phyloP scores from a whole-genome alignment of 2,113 vertebrate species.

The Motacilla tschutschensis region DNA sequence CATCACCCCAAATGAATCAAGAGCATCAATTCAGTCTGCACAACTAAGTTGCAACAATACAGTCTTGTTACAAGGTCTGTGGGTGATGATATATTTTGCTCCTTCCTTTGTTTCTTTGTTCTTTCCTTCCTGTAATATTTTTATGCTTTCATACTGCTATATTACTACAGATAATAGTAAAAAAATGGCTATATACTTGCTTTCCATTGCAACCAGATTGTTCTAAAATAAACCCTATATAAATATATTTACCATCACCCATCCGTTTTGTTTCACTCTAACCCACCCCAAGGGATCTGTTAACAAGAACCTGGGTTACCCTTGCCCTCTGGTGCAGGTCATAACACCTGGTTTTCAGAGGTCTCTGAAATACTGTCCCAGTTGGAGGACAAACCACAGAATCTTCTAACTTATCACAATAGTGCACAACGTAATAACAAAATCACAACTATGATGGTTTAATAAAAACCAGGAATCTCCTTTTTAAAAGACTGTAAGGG shows the following conservation, averaged over 20 bases:
- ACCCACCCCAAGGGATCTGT: not conserved
- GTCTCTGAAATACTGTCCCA: not conserved
- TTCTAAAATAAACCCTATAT: not conserved
- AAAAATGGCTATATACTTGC: not conserved
- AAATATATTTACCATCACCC: not conserved
- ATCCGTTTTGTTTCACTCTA: not conserved
- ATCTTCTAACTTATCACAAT: not conserved
- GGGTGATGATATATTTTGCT: not conserved
- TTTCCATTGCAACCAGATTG: not conserved
- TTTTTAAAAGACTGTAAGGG: not conserved
- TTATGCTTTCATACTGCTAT: not conserved
- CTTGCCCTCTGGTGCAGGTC: not conserved
- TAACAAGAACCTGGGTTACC: not conserved
- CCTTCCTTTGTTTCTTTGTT: not conserved
- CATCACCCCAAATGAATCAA: not conserved
- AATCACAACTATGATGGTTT: not conserved
- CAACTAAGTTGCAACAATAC: not conserved
- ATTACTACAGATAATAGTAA: not conserved
- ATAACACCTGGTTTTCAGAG: not conserved
- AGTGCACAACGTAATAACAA: not conserved
- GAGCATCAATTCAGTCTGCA: rapidly evolving
- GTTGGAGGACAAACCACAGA: not conserved
- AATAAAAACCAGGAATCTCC: not conserved
- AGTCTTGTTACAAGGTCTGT: not conserved
- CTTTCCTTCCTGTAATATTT: not conserved